These are phyloP conservation scores for Melanostigma gelatinosum DNA, from an alignment of 2,113 vertebrate genomes.

Conservation along the genomic window DNA sequence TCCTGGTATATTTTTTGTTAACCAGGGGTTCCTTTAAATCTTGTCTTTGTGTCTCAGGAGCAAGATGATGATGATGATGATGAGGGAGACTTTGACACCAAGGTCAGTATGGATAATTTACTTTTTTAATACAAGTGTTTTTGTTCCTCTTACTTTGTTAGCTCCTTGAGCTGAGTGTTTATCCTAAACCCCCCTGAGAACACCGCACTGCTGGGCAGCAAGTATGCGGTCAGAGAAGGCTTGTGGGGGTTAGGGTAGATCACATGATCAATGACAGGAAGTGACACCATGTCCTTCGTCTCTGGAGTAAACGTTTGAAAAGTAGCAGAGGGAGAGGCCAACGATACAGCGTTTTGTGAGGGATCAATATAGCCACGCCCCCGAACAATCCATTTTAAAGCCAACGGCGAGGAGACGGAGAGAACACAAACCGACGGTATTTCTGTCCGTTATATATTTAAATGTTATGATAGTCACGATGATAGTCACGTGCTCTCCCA, in stretches of 20 bases:
- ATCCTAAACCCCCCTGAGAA: neutral
- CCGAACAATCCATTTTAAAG: neutral
- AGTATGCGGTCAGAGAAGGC: neutral
- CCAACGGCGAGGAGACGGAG: neutral
- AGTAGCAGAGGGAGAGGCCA: neutral
- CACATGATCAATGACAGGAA: neutral
- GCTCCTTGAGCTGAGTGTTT: neutral
- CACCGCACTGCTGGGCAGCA: neutral
- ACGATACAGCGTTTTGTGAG: neutral
- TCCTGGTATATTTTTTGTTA: neutral
- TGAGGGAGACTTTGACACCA: slow-evolving; percentile 87
- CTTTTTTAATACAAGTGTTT: neutral
- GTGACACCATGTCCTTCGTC: neutral
- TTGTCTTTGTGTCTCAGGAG: slow-evolving; percentile 83
- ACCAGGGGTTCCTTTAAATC: neutral
- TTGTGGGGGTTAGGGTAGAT: neutral
- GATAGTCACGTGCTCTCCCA: too few species aligned
- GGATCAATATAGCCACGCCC: neutral
- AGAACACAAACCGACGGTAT: too few species aligned
- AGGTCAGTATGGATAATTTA: too few species aligned
- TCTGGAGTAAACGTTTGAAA: neutral
- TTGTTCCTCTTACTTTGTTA: neutral
- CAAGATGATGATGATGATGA: slow-evolving; percentile 93
- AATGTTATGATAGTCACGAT: too few species aligned
- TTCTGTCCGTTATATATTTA: neutral